phyloP scores from a whole-genome alignment of 1,140 invertebrate genomes.

The Melanaphis sacchari region DNA sequence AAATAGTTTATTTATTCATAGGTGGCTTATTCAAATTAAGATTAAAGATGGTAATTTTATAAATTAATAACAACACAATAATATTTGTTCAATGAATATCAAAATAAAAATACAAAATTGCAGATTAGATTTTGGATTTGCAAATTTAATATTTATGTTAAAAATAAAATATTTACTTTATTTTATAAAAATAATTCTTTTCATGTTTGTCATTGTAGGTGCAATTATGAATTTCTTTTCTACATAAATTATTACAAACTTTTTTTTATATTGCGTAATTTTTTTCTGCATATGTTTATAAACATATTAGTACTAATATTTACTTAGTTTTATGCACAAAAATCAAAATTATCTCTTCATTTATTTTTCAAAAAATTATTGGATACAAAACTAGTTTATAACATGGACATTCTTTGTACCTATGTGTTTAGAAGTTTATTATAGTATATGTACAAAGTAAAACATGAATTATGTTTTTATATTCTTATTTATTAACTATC shows the following conservation, averaged over 20 bases:
- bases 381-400: not conserved
- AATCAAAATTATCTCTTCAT: not conserved
- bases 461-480: not conserved
- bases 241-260: not conserved
- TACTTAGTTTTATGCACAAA: not conserved
- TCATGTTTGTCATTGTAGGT: not conserved
- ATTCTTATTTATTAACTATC: not conserved
- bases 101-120: not conserved
- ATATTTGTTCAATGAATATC: not conserved
- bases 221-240: not conserved
- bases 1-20: conserved; percentile 21
- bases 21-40: not conserved
- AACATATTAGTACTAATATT: not conserved
- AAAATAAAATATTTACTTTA: not conserved
- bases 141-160: not conserved
- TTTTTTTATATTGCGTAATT: conserved; percentile 1
- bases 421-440: not conserved
- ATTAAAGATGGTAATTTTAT: not conserved
- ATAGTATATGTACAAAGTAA: not conserved
- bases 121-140: not conserved
- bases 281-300: not conserved
- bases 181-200: not conserved
- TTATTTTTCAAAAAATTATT: not conserved
- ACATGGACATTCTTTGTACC: not conserved
- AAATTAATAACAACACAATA: not conserved